Evolutionary conservation across 2,888 invertebrate species (phyloP).

Genomic region (Hymenopus coronatus): DNA sequence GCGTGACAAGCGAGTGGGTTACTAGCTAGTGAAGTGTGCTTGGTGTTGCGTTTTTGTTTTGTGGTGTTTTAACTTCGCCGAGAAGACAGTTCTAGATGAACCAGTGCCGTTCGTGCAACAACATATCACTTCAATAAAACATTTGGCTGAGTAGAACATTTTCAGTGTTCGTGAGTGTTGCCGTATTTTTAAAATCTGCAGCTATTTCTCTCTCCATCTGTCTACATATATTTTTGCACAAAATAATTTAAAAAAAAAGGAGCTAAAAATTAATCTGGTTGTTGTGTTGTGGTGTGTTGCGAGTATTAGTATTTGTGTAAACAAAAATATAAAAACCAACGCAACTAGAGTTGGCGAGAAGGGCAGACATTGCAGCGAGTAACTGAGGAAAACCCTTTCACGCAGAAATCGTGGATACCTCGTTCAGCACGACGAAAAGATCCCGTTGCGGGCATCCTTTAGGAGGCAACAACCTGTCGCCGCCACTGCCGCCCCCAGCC

Average conservation of each 20-base stretch:
- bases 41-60: neutral
- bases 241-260: neutral
- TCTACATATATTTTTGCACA: conserved; percentile 7
- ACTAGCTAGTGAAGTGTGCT: neutral
- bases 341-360: neutral
- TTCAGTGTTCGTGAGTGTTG: neutral
- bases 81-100: neutral
- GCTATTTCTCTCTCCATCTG: neutral
- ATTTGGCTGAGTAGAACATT: neutral
- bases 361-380: neutral
- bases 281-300: neutral
- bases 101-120: neutral
- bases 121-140: neutral
- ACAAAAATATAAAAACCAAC: neutral
- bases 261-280: neutral
- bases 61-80: neutral
- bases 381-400: neutral
- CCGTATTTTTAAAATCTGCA: neutral
- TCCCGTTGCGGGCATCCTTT: conserved; percentile 10
- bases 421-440: conserved; percentile 23
- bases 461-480: conserved; percentile 32
- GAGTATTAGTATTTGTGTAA: neutral
- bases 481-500: conserved; percentile 40
- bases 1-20: no score
- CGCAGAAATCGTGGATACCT: conserved; percentile 27